Base-by-base conservation (phyloP, 1,140 invertebrate species). In the Hyphantria cunea region DNA sequence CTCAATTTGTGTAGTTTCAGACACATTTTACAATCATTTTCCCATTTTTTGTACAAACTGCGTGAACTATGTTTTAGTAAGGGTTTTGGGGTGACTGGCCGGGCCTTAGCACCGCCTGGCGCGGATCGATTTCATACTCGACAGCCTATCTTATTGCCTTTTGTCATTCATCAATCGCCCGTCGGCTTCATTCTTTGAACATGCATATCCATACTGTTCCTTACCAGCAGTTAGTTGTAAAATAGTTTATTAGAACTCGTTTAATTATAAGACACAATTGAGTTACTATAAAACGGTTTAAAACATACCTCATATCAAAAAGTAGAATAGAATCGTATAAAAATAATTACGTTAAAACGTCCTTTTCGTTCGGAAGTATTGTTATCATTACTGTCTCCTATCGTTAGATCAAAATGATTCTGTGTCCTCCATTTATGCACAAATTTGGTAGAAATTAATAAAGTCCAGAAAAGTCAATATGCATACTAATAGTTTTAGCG, bases 51-150 rank as follows among this genome's bases (percentile, higher is more conserved):
- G 17, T 25, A 25, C 48, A 15, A 12, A 58, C 52, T 34, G 52
- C 48, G 32, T 53, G 52, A 51, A 47, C 44, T 50, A 67, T 56
- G 69, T 78, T 53, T 58, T 52, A 51, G 59, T 70, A 65, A 66
- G 71, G 69, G 50, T 68, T 64, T 61, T 17, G 73, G 76, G 83
- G 86, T 89, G 78, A 86, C 66, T 87, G 86, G 70, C 84, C 83
- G 75, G 51, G 37, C 34, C 77, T 50, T 77, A 80, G 78, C 51
- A 84, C 86, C 15, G 69, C 33, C 31, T 78, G 78, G 68, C 64
- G 54, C 86, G 74, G 80, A 81, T 87, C 82, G 83, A 89, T 89
- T 70, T 48, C 39, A 32, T 65, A 44, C 62, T 61, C 64, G 45
- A 67, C 60, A 62, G 47, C 47, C 59, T 55, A 69, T 25, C 17